These are phyloP conservation scores for Macquaria ambigua DNA, from an alignment of 2,113 vertebrate genomes.

Conservation along the genomic window DNA sequence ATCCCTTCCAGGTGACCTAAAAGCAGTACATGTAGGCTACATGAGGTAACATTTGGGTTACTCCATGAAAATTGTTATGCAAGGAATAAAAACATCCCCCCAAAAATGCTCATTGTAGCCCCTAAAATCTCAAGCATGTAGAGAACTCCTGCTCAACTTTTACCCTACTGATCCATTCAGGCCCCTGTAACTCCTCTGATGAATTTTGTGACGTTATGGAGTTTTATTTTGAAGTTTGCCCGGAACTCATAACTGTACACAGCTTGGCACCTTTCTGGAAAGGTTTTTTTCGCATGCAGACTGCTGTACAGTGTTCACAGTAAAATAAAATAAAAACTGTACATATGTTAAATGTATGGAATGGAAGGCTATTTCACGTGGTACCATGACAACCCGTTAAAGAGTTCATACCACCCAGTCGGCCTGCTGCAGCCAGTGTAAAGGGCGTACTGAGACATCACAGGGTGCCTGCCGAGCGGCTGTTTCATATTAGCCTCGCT, in stretches of 20 bases:
- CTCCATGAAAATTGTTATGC: background rate
- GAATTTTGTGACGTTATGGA: background rate
- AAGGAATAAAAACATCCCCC: background rate
- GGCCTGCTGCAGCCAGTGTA: background rate
- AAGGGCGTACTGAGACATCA: background rate
- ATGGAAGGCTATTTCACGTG: background rate
- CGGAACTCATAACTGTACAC: background rate
- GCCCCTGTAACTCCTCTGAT: too few relatives aligned
- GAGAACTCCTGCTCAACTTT: too few relatives aligned
- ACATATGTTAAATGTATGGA: too few relatives aligned
- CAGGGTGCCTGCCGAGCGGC: background rate
- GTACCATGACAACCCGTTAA: background rate
- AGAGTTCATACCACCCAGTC: background rate
- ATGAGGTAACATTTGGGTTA: background rate
- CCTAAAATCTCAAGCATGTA: background rate
- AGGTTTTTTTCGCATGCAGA: background rate
- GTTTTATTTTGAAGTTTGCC: slow-evolving; percentile 32
- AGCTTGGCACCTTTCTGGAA: background rate
- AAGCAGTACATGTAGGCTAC: background rate
- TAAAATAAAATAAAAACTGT: background rate
- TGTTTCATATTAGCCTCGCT: slow-evolving; percentile 8
- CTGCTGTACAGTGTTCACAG: background rate
- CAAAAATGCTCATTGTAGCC: background rate
- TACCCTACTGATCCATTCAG: too few relatives aligned
- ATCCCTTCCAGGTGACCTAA: background rate